These are phyloP conservation scores for Anguilla marmorata DNA, from an alignment of 2,797 vertebrate genomes.

Conservation along the genomic window DNA sequence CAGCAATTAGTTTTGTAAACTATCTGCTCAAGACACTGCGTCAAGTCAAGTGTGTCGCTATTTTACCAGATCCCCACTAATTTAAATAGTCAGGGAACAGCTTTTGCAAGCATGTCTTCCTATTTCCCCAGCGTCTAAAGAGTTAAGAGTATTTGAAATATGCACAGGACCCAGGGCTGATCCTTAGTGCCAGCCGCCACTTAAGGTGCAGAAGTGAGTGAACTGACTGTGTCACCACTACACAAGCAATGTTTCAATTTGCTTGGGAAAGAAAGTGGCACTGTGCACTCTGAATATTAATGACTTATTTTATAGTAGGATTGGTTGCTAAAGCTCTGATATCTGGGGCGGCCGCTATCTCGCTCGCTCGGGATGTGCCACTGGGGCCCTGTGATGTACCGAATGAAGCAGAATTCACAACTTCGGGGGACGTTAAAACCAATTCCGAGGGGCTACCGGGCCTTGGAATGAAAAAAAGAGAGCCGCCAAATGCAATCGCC, in stretches of 20 bases:
- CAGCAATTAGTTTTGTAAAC: background rate
- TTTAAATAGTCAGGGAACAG: background rate
- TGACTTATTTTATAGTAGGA: conserved; percentile 9
- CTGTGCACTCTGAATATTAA: background rate
- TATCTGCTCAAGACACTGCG: background rate
- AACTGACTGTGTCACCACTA: conserved; percentile 1
- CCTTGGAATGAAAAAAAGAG: conserved; percentile 40
- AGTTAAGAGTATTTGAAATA: background rate
- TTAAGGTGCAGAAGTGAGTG: conserved; percentile 3
- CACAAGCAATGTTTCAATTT: conserved; percentile 11
- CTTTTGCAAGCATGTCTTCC: background rate
- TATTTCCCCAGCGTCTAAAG: background rate
- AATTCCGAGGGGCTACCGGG: conserved; percentile 62
- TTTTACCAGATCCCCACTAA: background rate
- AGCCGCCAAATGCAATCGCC: conserved; percentile 63
- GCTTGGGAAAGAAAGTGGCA: background rate
- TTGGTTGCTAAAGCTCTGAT: conserved; percentile 6
- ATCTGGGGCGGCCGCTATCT: background rate
- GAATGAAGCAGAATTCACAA: conserved; percentile 57
- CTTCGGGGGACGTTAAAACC: conserved; percentile 55
- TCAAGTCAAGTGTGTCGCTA: background rate
- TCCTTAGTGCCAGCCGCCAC: background rate
- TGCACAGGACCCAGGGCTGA: background rate
- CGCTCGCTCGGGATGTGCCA: background rate
- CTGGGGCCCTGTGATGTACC: conserved; percentile 42